Conservation (phyloP, 2,797 vertebrate genomes). For the Xenopus petersii region DNA sequence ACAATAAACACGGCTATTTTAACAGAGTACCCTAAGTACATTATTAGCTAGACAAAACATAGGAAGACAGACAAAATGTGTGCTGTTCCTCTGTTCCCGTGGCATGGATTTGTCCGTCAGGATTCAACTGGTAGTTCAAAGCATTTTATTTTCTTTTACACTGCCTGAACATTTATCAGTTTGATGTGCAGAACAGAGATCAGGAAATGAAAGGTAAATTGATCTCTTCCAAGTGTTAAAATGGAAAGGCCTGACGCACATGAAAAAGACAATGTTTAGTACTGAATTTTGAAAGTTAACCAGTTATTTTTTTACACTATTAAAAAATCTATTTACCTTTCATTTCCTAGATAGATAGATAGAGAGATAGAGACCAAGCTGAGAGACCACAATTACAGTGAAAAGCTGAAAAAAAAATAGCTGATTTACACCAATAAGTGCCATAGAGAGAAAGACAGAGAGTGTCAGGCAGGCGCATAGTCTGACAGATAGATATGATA, state of each 20-base stretch:
- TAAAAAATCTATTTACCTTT: too few relatives aligned
- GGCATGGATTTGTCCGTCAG: constrained; percentile 47
- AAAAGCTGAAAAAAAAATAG: too few relatives aligned
- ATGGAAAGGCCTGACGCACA: background rate
- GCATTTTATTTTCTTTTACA: constrained; percentile 40
- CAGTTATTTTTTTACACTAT: too few relatives aligned
- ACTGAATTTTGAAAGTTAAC: background rate
- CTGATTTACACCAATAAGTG: too few relatives aligned
- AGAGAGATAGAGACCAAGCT: too few relatives aligned
- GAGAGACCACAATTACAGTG: too few relatives aligned
- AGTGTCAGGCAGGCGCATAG: too few relatives aligned
- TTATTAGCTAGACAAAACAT: constrained; percentile 49
- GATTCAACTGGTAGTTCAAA: constrained; percentile 46
- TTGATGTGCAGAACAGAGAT: constrained; percentile 45
- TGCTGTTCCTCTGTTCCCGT: constrained; percentile 42
- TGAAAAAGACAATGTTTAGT: background rate
- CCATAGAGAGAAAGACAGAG: too few relatives aligned
- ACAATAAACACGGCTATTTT: constrained; percentile 47
- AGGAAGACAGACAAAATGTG: constrained; percentile 45
- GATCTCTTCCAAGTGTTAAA: constrained; percentile 29
- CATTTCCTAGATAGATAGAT: too few relatives aligned
- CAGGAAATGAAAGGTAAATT: constrained; percentile 35
- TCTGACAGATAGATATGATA: too few relatives aligned
- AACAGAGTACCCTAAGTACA: constrained; percentile 45
- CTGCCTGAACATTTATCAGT: constrained; percentile 41